These are phyloP conservation scores for Seriola aureovittata DNA, from an alignment of 2,113 vertebrate species.

Conservation along the genomic window DNA sequence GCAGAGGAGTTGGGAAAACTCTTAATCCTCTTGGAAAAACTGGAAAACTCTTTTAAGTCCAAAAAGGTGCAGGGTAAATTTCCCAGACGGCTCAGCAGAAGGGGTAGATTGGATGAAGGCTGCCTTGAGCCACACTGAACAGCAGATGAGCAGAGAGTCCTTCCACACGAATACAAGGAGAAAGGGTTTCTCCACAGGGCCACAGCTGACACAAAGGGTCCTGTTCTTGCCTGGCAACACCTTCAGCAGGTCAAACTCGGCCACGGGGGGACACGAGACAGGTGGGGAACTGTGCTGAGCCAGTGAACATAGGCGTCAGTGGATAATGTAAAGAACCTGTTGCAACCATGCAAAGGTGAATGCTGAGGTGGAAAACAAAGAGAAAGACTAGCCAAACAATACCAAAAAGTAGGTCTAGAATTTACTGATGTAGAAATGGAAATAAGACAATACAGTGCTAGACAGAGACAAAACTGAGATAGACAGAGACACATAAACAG, in stretches of 20 bases:
- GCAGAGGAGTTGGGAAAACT: constrained; percentile 14
- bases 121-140: constrained; percentile 10
- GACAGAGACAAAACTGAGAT: not conserved
- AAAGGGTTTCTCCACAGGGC: not conserved
- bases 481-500: not conserved
- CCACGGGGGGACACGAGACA: not conserved
- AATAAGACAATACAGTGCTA: not conserved
- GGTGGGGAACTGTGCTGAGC: not conserved
- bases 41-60: constrained; percentile 29
- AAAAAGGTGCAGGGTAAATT: not conserved
- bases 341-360: not conserved
- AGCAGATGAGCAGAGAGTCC: constrained; percentile 19
- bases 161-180: not conserved
- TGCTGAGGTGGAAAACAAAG: not conserved
- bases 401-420: not conserved
- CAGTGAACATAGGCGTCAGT: not conserved
- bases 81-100: constrained; percentile 34
- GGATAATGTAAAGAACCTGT: not conserved
- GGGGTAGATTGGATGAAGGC: constrained; percentile 33
- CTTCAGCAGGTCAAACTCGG: constrained; percentile 4
- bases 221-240: not conserved
- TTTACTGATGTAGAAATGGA: not conserved
- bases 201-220: not conserved
- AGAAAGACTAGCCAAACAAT: no score
- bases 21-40: constrained; percentile 46